These are phyloP conservation scores for Tangara arthus DNA, from an alignment of 2,797 vertebrate species.

Conservation along the genomic window DNA sequence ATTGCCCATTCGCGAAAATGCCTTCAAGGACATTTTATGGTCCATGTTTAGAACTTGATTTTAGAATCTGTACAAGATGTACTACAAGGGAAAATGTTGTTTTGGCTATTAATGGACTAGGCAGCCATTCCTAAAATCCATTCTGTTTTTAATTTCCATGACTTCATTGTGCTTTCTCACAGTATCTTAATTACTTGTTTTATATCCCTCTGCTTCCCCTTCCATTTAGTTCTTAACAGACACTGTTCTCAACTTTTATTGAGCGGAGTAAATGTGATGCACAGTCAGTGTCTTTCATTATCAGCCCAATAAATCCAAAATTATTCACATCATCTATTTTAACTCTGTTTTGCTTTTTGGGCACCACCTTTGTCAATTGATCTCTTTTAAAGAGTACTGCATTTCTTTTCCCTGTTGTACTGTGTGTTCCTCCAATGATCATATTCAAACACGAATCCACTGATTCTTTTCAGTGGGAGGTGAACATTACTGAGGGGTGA, in stretches of 20 bases:
- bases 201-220: neutral
- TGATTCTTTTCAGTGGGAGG: neutral
- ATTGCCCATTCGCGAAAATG: neutral
- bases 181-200: conserved; percentile 14
- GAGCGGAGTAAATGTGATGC: neutral
- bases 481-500: neutral
- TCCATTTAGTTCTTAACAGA: conserved; percentile 3
- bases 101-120: neutral
- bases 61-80: neutral
- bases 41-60: neutral
- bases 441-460: neutral
- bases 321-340: neutral
- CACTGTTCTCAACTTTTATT: neutral
- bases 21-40: neutral
- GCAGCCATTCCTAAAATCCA: neutral
- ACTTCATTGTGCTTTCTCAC: neutral
- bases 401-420: neutral
- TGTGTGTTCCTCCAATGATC: neutral
- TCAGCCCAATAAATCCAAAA: conserved; percentile 37
- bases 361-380: neutral
- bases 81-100: neutral
- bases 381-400: neutral
- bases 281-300: conserved; percentile 23
- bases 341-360: conserved; percentile 28
- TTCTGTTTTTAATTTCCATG: neutral